These are phyloP conservation scores for Tetranychus piercei DNA, from an alignment of 2,888 invertebrate genomes.

Conservation along the genomic window DNA sequence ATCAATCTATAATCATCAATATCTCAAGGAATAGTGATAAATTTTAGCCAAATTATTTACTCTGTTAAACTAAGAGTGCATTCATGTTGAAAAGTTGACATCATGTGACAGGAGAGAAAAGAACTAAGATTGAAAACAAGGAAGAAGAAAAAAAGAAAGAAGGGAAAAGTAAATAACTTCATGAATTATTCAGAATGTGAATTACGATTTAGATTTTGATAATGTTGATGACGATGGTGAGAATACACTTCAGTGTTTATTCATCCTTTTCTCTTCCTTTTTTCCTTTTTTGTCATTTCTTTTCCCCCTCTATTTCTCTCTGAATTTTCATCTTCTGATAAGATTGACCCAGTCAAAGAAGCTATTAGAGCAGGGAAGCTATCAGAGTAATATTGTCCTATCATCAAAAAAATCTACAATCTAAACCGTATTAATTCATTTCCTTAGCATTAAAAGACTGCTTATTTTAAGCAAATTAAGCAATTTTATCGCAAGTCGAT, in stretches of 20 bases:
- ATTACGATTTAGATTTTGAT: background rate
- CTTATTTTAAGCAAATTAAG: too few species aligned
- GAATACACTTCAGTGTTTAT: background rate
- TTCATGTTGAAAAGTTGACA: too few species aligned
- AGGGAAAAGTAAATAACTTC: background rate
- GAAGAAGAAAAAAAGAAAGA: background rate
- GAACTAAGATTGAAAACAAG: background rate
- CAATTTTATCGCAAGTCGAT: too few species aligned
- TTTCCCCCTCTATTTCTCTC: background rate
- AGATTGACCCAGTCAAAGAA: background rate
- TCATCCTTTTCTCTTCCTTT: background rate
- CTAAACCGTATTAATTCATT: too few species aligned
- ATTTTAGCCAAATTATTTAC: too few species aligned
- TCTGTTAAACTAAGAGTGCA: too few species aligned
- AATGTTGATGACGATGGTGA: background rate
- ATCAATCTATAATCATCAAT: background rate
- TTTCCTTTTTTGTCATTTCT: background rate
- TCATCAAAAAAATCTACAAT: too few species aligned
- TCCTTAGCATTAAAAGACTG: too few species aligned
- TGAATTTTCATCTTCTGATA: too few species aligned
- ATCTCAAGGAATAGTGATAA: too few species aligned
- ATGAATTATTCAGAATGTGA: slow-evolving; percentile 1
- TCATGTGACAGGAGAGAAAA: background rate
- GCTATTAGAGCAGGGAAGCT: too few species aligned
- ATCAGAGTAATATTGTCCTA: too few species aligned